phyloP scores from a whole-genome alignment of 2,888 invertebrate genomes.

The Andrena fulva region DNA sequence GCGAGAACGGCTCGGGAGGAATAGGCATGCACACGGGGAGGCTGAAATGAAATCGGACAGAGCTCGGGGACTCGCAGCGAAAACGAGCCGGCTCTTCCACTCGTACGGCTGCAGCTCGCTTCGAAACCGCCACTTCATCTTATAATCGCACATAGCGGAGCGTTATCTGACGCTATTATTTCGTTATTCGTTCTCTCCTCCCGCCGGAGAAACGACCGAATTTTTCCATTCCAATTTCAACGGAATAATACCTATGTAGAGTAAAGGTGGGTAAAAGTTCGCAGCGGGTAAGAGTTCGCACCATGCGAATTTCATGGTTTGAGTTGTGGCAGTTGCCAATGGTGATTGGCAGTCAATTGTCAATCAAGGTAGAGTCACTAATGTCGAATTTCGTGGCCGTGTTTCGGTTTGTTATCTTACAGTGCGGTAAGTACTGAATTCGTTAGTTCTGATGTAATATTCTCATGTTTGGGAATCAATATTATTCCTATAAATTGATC shows the following conservation, averaged over 20 bases:
- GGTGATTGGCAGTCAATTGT: no score
- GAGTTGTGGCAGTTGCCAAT: no score
- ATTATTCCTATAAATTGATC: no score
- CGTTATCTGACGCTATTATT: constrained; percentile 27
- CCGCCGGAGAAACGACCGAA: background rate
- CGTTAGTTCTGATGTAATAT: no score
- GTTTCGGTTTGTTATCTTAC: no score
- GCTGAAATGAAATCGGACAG: constrained; percentile 61
- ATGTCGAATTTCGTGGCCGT: no score
- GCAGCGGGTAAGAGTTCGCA: no score
- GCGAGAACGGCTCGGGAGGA: background rate
- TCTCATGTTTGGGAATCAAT: no score
- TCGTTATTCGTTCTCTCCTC: background rate
- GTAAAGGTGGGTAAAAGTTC: no score
- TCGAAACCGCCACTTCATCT: constrained; percentile 20
- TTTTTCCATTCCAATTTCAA: constrained; percentile 14
- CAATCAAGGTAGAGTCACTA: no score
- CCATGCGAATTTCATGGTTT: no score
- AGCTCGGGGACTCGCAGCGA: constrained; percentile 9
- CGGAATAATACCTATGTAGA: background rate
- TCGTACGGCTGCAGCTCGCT: background rate
- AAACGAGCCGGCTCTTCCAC: constrained; percentile 2
- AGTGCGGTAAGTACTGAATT: no score
- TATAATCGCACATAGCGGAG: background rate
- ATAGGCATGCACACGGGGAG: constrained; percentile 31